Conservation (phyloP, 2,888 invertebrate genomes). For the Calephelis perditalis region DNA sequence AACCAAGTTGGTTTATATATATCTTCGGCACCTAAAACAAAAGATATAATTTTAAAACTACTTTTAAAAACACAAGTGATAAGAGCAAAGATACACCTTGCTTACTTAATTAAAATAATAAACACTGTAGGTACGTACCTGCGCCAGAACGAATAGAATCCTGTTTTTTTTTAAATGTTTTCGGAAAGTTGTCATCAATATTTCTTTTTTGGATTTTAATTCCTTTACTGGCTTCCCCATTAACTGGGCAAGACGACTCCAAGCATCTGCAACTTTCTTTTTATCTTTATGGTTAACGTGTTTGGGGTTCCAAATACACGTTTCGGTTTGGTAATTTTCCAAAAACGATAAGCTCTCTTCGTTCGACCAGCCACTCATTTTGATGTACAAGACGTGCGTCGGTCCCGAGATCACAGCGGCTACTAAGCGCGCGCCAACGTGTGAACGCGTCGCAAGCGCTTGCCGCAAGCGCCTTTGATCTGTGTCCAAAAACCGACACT, state of each 20-base stretch:
- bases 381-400: not conserved
- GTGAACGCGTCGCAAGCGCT: slow-evolving; percentile 23
- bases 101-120: slow-evolving; percentile 24
- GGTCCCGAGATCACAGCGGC: not conserved
- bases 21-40: slow-evolving; percentile 26
- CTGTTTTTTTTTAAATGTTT: slow-evolving; percentile 21
- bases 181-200: slow-evolving; percentile 29
- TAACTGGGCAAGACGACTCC: not conserved
- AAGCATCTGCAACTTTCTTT: slow-evolving; percentile 12
- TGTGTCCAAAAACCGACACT: slow-evolving; percentile 26
- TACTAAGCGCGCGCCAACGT: slow-evolving; percentile 17
- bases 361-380: slow-evolving; percentile 25
- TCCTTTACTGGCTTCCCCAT: slow-evolving; percentile 21
- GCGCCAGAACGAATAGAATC: slow-evolving; percentile 29
- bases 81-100: slow-evolving; percentile 20
- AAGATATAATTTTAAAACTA: slow-evolving; percentile 22
- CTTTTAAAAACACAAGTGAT: slow-evolving; percentile 24
- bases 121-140: slow-evolving; percentile 24
- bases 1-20: slow-evolving; percentile 28
- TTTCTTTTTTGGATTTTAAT: slow-evolving; percentile 28
- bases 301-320: slow-evolving; percentile 15
- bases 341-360: slow-evolving; percentile 19
- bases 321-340: slow-evolving; percentile 9
- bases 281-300: slow-evolving; percentile 14
- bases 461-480: slow-evolving; percentile 21